A percentile compares a stretch with the other conserved stretches of the same genome.
These are phyloP conservation scores for Caenorhabditis macrosperma DNA, from an alignment of 2,888 invertebrate species.

Conservation along the genomic window DNA sequence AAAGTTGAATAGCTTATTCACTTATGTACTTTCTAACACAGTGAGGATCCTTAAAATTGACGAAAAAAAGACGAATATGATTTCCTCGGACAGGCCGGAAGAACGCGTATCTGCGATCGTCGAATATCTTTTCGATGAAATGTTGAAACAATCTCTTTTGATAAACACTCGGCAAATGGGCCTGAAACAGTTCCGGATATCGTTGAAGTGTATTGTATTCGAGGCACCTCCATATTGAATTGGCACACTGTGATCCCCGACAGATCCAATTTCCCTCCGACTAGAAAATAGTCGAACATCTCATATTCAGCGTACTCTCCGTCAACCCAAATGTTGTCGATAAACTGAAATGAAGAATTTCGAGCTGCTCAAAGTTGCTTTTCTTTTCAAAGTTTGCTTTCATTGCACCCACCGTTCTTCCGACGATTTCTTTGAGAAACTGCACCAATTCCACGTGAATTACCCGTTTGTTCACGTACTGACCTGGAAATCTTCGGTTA, in stretches of 20 bases:
- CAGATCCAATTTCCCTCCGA: slow-evolving; percentile 48
- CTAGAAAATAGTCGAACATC: slow-evolving; percentile 52
- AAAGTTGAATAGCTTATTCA: too few species aligned
- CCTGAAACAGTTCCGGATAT: too few species aligned
- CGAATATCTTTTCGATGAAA: slow-evolving; percentile 21
- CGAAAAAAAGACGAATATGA: slow-evolving; percentile 53
- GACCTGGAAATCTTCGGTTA: slow-evolving; percentile 24
- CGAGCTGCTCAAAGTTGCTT: background rate
- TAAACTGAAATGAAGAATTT: slow-evolving; percentile 32
- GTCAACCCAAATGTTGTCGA: slow-evolving; percentile 60
- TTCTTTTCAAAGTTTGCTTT: background rate
- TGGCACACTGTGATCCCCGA: slow-evolving; percentile 57
- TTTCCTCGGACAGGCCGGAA: slow-evolving; percentile 47
- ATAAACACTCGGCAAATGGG: slow-evolving; percentile 29
- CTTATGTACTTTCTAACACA: slow-evolving; percentile 53
- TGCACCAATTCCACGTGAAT: slow-evolving; percentile 40
- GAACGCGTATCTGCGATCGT: slow-evolving; percentile 38
- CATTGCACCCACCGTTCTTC: slow-evolving; percentile 15
- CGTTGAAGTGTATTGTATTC: too few species aligned
- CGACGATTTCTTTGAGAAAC: slow-evolving; percentile 39
- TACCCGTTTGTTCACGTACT: slow-evolving; percentile 27
- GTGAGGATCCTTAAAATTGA: slow-evolving; percentile 48
- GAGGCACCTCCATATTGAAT: slow-evolving; percentile 61
- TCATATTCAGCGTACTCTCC: slow-evolving; percentile 61
- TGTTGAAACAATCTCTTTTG: slow-evolving; percentile 35